phyloP scores from a whole-genome alignment of 2,888 invertebrate species.

The Polyommatus iphigenia region DNA sequence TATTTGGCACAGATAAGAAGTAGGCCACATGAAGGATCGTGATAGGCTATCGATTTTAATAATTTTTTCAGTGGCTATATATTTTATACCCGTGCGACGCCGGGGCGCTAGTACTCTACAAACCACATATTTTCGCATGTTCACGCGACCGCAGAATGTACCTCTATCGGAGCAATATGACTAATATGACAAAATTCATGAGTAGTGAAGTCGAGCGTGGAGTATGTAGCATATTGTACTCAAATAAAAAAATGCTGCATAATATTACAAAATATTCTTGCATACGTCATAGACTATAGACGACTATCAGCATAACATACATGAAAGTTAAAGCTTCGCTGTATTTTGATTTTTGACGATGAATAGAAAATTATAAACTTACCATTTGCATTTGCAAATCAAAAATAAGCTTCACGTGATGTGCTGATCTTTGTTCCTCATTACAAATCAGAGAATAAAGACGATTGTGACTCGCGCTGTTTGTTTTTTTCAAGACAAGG shows the following conservation, averaged over 20 bases:
- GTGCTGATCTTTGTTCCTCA: background rate
- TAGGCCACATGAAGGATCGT: too few species aligned
- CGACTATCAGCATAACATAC: background rate
- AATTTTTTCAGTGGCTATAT: too few species aligned
- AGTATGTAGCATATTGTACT: background rate
- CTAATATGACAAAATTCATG: background rate
- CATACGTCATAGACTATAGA: too few species aligned
- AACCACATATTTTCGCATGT: background rate
- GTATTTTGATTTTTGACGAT: background rate
- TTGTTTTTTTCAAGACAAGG: background rate
- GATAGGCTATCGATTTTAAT: too few species aligned
- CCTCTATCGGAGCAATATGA: background rate
- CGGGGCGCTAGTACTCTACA: too few species aligned
- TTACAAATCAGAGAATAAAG: slow-evolving; percentile 8
- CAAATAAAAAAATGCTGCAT: background rate
- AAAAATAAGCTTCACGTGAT: background rate
- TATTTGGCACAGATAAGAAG: too few species aligned
- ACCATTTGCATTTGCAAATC: background rate
- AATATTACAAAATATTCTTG: background rate
- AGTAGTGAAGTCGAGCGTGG: background rate
- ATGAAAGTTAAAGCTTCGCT: too few species aligned
- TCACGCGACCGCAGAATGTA: too few species aligned
- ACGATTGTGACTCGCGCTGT: slow-evolving; percentile 18
- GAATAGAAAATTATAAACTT: background rate
- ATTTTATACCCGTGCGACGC: too few species aligned